Percentiles rank a stretch among this genome's conserved stretches.
These are phyloP conservation scores for Scaptomyza parva DNA, from an alignment of 2,888 invertebrate genomes.

Conservation along the genomic window DNA sequence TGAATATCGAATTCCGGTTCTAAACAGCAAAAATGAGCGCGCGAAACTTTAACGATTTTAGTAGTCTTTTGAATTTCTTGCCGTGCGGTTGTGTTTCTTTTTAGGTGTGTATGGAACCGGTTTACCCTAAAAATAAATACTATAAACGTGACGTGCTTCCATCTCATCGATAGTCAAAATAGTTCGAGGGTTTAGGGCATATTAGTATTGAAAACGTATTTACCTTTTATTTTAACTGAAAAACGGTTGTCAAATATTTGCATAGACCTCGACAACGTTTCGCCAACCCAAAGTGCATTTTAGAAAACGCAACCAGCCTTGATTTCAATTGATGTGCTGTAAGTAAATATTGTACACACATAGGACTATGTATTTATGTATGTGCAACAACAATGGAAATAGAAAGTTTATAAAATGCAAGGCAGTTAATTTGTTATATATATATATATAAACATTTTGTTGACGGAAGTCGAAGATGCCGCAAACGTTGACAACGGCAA, in stretches of 20 bases:
- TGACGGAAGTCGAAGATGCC: conserved; percentile 68
- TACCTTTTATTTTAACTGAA: conserved; percentile 41
- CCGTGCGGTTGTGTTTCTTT: conserved; percentile 66
- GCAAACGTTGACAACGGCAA: conserved; percentile 41
- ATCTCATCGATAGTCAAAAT: not conserved
- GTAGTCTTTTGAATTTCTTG: conserved; percentile 72
- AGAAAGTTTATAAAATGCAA: conserved; percentile 69
- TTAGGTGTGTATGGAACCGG: conserved; percentile 52
- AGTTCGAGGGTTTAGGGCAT: conserved; percentile 3
- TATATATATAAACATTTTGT: conserved; percentile 59
- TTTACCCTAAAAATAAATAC: conserved; percentile 40
- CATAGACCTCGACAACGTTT: conserved; percentile 26
- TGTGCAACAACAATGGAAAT: conserved; percentile 64
- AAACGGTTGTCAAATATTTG: conserved; percentile 59
- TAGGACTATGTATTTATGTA: conserved; percentile 23
- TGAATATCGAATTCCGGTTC: conserved; percentile 55
- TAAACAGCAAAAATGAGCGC: conserved; percentile 39
- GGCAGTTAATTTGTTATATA: conserved; percentile 19
- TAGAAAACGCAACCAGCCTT: conserved; percentile 36
- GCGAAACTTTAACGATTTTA: conserved; percentile 54
- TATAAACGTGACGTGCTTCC: conserved; percentile 48
- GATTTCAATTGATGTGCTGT: conserved; percentile 16
- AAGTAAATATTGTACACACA: conserved; percentile 24
- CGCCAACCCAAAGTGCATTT: conserved; percentile 54
- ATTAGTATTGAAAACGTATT: conserved; percentile 40